Percentiles rank a stretch among this genome's conserved stretches.
Conservation (phyloP, 2,797 vertebrate genomes). For the Neoniphon sammara region DNA sequence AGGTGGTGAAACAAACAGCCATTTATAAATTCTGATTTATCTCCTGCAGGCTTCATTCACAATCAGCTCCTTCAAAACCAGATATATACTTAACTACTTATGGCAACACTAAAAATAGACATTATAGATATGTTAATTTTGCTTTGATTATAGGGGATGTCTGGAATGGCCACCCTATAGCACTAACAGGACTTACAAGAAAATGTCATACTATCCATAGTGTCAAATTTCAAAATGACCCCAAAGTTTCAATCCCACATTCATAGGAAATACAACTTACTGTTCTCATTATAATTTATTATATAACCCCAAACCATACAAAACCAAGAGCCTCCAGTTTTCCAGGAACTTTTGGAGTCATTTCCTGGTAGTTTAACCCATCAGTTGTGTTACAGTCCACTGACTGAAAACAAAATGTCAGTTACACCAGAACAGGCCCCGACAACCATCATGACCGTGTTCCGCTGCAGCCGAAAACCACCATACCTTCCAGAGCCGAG, state of each 20-base stretch:
- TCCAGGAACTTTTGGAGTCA: constrained; percentile 50
- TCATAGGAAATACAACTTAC: constrained; percentile 30
- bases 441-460: constrained; percentile 53
- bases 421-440: constrained; percentile 55
- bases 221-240: too few relatives aligned
- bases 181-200: too few relatives aligned
- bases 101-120: background rate
- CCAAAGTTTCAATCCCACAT: constrained; percentile 4
- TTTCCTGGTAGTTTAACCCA: constrained; percentile 55
- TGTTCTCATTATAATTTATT: constrained; percentile 38
- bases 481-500: constrained; percentile 60
- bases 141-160: too few relatives aligned
- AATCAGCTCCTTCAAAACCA: constrained; percentile 21
- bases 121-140: background rate
- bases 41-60: constrained; percentile 23
- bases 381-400: constrained; percentile 62
- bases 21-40: constrained; percentile 58
- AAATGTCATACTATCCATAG: too few relatives aligned
- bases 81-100: background rate
- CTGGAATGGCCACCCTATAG: too few relatives aligned
- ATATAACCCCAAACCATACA: constrained; percentile 45
- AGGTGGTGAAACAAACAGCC: constrained; percentile 35
- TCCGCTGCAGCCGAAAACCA: constrained; percentile 60
- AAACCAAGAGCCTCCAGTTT: constrained; percentile 38
- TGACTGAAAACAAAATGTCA: constrained; percentile 68